These are phyloP conservation scores for Clarias magur DNA, from an alignment of 2,113 vertebrate species.

Conservation along the genomic window DNA sequence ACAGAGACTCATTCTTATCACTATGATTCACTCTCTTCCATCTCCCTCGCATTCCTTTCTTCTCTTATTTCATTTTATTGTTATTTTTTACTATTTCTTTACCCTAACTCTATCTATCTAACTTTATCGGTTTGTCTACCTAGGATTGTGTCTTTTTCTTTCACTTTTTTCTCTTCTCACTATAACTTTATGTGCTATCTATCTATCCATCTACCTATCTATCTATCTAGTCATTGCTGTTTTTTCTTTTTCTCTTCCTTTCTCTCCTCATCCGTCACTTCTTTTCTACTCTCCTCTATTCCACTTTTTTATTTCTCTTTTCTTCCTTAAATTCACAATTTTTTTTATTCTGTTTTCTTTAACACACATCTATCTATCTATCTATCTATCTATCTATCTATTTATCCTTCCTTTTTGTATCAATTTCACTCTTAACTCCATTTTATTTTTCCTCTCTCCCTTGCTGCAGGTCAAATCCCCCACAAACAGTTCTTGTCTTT, in stretches of 20 bases:
- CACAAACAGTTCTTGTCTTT: background rate
- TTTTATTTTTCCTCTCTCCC: background rate
- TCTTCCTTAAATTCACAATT: background rate
- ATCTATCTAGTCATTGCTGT: background rate
- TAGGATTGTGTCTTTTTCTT: background rate
- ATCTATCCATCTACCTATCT: background rate
- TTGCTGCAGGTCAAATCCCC: conserved; percentile 16
- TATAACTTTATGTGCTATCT: background rate
- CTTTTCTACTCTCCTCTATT: background rate
- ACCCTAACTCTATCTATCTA: background rate
- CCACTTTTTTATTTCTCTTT: background rate
- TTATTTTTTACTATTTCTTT: background rate
- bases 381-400: background rate
- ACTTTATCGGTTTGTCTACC: too few relatives aligned
- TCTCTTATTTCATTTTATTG: background rate
- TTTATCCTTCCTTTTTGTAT: background rate
- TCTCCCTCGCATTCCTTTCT: background rate
- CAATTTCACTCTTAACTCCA: background rate
- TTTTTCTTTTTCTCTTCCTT: background rate
- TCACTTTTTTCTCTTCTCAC: background rate
- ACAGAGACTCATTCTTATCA: background rate
- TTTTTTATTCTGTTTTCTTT: background rate
- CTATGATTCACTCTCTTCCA: background rate
- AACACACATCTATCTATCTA: background rate
- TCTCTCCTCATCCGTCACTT: background rate